Evolutionary conservation across 2,888 invertebrate genomes (phyloP).

Genomic region (Sarcophaga carnaria): DNA sequence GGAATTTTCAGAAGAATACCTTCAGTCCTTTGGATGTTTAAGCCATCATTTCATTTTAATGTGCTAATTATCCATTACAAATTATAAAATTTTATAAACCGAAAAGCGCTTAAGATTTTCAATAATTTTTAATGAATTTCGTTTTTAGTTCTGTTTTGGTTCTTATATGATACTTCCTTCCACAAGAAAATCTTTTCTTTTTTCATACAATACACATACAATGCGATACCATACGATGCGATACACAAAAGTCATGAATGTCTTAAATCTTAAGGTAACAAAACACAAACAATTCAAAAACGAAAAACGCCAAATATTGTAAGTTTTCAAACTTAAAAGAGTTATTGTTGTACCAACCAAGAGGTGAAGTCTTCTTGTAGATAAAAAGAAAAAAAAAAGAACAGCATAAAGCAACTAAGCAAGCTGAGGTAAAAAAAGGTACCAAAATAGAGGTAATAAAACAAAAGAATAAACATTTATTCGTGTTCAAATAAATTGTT

Average conservation of each 20-base stretch:
- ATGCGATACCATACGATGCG: not conserved
- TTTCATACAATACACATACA: too few species aligned
- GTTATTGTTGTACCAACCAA: conserved; percentile 53
- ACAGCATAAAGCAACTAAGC: conserved; percentile 12
- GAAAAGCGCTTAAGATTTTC: too few species aligned
- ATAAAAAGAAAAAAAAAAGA: conserved; percentile 50
- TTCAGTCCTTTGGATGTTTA: too few species aligned
- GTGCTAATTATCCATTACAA: too few species aligned
- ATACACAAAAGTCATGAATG: conserved; percentile 26
- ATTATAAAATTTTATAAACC: too few species aligned
- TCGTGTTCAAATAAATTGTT: conserved; percentile 63
- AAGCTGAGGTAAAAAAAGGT: too few species aligned
- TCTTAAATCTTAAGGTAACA: conserved; percentile 63
- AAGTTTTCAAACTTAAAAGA: conserved; percentile 59
- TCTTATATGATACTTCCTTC: not conserved
- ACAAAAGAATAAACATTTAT: conserved; percentile 67
- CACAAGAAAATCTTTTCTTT: not conserved
- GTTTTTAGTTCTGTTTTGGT: not conserved
- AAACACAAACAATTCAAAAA: conserved; percentile 38
- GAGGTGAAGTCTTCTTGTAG: conserved; percentile 62
- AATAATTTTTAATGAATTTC: not conserved
- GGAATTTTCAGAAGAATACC: too few species aligned
- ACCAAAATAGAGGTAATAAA: conserved; percentile 20
- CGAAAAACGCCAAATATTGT: conserved; percentile 64
- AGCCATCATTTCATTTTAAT: too few species aligned